Base-by-base conservation (phyloP, 2,113 vertebrate genomes). In the Cyprinodon variegatus region DNA sequence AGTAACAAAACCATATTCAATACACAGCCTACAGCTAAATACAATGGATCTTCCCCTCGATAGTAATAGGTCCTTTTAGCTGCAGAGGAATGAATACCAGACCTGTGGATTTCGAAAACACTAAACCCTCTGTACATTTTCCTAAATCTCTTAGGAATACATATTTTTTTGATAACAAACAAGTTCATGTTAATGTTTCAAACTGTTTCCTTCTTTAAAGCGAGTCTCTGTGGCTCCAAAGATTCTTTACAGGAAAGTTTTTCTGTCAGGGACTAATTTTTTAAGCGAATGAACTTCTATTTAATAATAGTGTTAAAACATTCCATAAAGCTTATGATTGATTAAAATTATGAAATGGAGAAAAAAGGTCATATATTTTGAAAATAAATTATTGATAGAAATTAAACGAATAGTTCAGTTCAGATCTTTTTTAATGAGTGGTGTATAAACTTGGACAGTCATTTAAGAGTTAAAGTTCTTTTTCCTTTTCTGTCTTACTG, bases 181-280 rank as follows among this genome's bases (percentile, higher is more conserved):
- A 53, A 43, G 9, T 53, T 72, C 17, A 2, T 20, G 11, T 37
- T 70, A 10, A 60, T 0, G 60, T n/a, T 22, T 11, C 17, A n/a
- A 15, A 43, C 66, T 11, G 40, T 68, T 41, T 41, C 5, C 61
- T 53, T 71, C 2, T 20, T 45, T 62, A 66, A 48, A 50, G 53
- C 36, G 67, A 62, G 1, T 14, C 1, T 4, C 22, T 73, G 75
- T 40, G 68, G 37, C 37, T 70, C 39, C 22, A 41, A 29, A 36
- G 43, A 45, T 11, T 11, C 43, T 64, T 67, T 46, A 43, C 22
- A 61, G 20, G 17, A 11, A 20, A 3, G 20, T 60, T n/a, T 14
- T 40, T 36, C 65, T 63, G 39, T 60, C 40, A 14, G 40, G 38
- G 41, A 72, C 22, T 78, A 61, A 67, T 82, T 81, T 61, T 22